Base-by-base conservation (phyloP, 2,888 invertebrate species). In the Pollenia griseotomentosa region DNA sequence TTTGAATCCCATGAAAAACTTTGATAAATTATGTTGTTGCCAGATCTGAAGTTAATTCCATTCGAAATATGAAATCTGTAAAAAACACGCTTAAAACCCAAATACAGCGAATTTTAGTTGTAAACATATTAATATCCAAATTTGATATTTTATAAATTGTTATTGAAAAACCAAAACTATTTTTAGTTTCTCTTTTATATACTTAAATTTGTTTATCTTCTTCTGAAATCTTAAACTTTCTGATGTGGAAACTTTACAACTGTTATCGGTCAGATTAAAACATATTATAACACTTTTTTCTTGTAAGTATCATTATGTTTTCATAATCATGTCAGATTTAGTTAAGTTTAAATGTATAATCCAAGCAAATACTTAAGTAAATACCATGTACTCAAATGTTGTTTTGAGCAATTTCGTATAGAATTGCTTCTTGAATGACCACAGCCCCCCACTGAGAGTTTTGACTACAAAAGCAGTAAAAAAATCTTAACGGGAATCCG, bases 401-500 rank as follows among this genome's bases (percentile, higher is more conserved):
- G 42, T 42, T 19, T 71, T 55, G 53, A 2, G n/a, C 19, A 33
- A 9, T 70, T 61, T 55, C 63, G 66, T 42, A 74, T 59, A 74
- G 19, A 68, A 68, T 66, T 68, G 59, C 40, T 68, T 74, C 51
- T 59, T 68, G 59, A 74, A 74, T 68, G 66, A 48, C 42, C 57
- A 59, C 42, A 75, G 68, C 51, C 66, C 66, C 82, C 68, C 82
- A 68, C 59, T n/a, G 74, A 33, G 82, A 53, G 23, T 46, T 9
- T n/a, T 71, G 71, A n/a, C 23, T 71, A 44, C 11, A 12, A 57
- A 66, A 16, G 23, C 44, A 7, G 42, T 59, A 68, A 68, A 23
- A 19, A 75, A 61, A 75, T 68, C 57, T 70, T 75, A 75, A 83
- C 75, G 82, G 82, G 53, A 75, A 70, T 61, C 46, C 66, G 57